Conservation (phyloP, 2,797 vertebrate genomes). For the Crax fasciolata region DNA sequence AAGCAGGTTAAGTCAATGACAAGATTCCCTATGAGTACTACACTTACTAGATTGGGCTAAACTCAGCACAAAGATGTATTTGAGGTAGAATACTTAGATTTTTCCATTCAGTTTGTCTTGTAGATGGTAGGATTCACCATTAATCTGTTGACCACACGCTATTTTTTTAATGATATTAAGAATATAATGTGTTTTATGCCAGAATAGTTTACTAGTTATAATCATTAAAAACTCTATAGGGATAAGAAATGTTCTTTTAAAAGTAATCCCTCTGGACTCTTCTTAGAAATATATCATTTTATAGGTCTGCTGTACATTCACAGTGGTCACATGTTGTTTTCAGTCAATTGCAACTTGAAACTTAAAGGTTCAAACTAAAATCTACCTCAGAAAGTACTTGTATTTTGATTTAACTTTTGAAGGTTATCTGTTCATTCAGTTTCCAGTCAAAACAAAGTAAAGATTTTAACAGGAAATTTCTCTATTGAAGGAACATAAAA, state of each 20-base stretch:
- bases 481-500: neutral
- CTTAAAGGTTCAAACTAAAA: neutral
- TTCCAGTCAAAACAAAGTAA: neutral
- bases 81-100: neutral
- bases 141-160: neutral
- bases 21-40: neutral
- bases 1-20: neutral
- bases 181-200: neutral
- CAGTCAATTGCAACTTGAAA: neutral
- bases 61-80: neutral
- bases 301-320: neutral
- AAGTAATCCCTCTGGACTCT: neutral
- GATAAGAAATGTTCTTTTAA: neutral
- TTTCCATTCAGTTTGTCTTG: neutral
- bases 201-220: neutral
- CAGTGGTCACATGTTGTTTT: neutral
- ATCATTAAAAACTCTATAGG: neutral
- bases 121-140: neutral
- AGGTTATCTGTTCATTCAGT: neutral
- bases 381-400: neutral
- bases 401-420: neutral
- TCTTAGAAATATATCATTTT: neutral
- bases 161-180: neutral
- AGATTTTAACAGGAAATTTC: neutral
- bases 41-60: neutral